Conservation (phyloP, 2,888 invertebrate species). For the Norana najaformis region DNA sequence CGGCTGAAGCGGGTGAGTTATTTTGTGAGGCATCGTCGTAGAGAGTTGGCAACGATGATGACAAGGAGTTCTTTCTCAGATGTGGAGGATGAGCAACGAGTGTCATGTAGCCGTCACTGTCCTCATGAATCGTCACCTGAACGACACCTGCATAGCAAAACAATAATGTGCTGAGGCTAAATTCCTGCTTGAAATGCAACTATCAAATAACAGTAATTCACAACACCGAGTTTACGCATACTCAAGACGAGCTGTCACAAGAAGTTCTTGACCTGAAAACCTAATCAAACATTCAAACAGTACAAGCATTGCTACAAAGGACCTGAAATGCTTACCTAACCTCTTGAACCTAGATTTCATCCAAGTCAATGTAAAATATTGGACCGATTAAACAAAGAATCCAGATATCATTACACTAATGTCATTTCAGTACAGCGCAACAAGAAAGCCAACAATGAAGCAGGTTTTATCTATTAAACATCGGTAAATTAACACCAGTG, state of each 20-base stretch:
- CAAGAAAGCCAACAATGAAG: neutral
- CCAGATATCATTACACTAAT: neutral
- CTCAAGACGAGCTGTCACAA: neutral
- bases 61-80: neutral
- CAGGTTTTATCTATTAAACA: too few relatives aligned
- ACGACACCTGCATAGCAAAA: constrained; percentile 55
- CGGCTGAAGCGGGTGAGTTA: constrained; percentile 35
- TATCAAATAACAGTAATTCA: neutral
- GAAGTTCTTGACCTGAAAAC: neutral
- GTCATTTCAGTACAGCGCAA: neutral
- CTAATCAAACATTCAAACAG: neutral
- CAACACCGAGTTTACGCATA: neutral
- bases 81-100: constrained; percentile 62
- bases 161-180: neutral
- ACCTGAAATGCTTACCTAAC: neutral
- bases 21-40: neutral
- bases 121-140: constrained; percentile 64
- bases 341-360: neutral
- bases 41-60: constrained; percentile 20
- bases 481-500: neutral
- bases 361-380: neutral
- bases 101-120: constrained; percentile 65
- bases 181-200: neutral
- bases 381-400: neutral
- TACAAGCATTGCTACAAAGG: neutral